These are phyloP conservation scores for Ornithorhynchus anatinus DNA, from an alignment of 2,113 vertebrate genomes.

Conservation along the genomic window DNA sequence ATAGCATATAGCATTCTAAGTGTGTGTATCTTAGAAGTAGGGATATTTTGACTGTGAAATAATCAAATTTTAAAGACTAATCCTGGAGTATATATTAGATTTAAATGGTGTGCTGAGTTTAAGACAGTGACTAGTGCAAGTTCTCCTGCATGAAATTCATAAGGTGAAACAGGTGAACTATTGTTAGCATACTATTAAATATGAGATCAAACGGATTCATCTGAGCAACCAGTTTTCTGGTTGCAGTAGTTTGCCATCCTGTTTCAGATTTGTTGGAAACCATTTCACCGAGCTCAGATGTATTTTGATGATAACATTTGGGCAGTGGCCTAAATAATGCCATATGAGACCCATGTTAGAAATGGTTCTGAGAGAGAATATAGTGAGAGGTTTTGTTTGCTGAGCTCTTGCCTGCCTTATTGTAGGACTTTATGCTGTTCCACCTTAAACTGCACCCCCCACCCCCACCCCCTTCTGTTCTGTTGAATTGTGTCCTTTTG, in stretches of 20 bases:
- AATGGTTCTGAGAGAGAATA: not conserved
- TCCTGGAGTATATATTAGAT: not conserved
- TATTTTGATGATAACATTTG: not conserved
- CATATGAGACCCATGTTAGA: not conserved
- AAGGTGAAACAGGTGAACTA: not conserved
- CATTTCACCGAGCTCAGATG: not conserved
- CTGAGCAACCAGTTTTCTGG: conserved; percentile 26
- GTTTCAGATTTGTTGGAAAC: conserved; percentile 15
- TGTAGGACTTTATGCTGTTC: conserved; percentile 10
- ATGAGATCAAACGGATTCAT: not conserved
- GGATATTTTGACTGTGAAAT: not conserved
- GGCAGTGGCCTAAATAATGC: not conserved
- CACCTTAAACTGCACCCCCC: not conserved
- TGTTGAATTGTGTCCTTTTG: conserved; percentile 13
- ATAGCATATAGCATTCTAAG: not conserved
- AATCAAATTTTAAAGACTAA: not conserved
- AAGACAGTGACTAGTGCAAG: not conserved
- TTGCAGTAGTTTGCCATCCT: conserved; percentile 33
- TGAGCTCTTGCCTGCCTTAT: not conserved
- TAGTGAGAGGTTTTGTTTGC: not conserved
- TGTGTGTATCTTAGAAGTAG: not conserved
- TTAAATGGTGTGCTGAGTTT: not conserved
- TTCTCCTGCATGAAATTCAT: not conserved
- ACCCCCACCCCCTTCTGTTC: conserved; percentile 5
- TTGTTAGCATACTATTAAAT: not conserved